These are phyloP conservation scores for Lithosia quadra DNA, from an alignment of 2,888 invertebrate genomes.

Conservation along the genomic window DNA sequence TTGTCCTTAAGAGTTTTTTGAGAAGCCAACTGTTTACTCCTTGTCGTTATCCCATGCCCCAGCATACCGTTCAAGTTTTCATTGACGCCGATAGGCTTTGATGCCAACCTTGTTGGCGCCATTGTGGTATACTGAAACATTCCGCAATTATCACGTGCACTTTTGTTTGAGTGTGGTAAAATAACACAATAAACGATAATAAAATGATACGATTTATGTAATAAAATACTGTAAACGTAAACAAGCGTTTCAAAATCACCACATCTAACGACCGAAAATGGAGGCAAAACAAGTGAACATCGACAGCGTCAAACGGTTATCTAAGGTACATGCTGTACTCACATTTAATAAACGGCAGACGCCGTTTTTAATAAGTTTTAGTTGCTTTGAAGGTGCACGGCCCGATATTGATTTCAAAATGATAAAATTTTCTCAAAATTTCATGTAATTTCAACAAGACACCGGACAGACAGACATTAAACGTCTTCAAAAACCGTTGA, in stretches of 20 bases:
- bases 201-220: constrained; percentile 30
- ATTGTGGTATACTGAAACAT: constrained; percentile 79
- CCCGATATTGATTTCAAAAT: constrained; percentile 57
- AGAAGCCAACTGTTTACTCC: constrained; percentile 87
- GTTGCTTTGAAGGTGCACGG: constrained; percentile 64
- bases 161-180: constrained; percentile 45
- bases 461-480: constrained; percentile 76
- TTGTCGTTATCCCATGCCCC: constrained; percentile 86
- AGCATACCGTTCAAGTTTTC: constrained; percentile 80
- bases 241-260: constrained; percentile 69
- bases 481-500: constrained; percentile 83
- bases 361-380: constrained; percentile 69
- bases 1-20: constrained; percentile 78
- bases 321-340: constrained; percentile 65
- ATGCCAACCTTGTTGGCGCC: constrained; percentile 89
- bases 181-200: constrained; percentile 30
- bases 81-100: constrained; percentile 80
- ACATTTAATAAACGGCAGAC: constrained; percentile 68
- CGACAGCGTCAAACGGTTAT: constrained; percentile 69
- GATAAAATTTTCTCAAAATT: constrained; percentile 67
- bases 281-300: constrained; percentile 85
- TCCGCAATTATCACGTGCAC: constrained; percentile 67
- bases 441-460: constrained; percentile 69
- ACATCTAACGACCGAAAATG: constrained; percentile 80
- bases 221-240: constrained; percentile 55